Evolutionary conservation across 1,140 invertebrate genomes (phyloP), one percentile per base, ranked within the genome.

Genomic region (Trichoplusia ni): DNA sequence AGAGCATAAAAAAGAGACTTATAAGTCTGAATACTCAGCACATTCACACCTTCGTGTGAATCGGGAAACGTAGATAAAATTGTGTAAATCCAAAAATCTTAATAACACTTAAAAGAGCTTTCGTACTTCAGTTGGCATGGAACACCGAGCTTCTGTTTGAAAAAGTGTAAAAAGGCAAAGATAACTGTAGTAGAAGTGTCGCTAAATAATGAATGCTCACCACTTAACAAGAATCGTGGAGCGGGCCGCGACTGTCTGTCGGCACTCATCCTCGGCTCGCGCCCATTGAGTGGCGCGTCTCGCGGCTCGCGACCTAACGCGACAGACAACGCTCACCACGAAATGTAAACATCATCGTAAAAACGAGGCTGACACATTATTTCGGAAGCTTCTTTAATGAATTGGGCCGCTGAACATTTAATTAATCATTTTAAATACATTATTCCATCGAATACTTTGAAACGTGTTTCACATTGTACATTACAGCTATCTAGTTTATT

Each of bases 301-400:
- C 59, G 27, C 47, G 44, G 31, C 35, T 46, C 59, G 18, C 46
- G 19, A 56, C 51, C 40, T 33, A 35, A 42, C 19, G 33, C 27
- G 60, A 42, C 46, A 33, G 31, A 38, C 33, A 18, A 62, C 40
- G 37, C 23, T 29, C 9, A 44, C 54, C 6, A 44, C 40, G 47
- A 18, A 54, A 63, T 42, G 47, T 63, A 44, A 63, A 63, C 60
- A 63, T 27, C 31, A 29, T 63, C 47, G 60, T 63, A 63, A 63
- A 63, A 63, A 63, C 38, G 33, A 49, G 9, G 21, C 54, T 59
- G 38, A 44, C 40, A 29, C 37, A 51, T 62, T 59, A 44, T 59
- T 44, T 42, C 21, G 33, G 19, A 13, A 38, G 51, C 47, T 51
- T 38, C 51, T 38, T 38, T 35, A 38, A 14, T 11, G n/a, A 54